Evolutionary conservation across 2,888 invertebrate genomes (phyloP).

Genomic region (Eupeodes latifasciatus): DNA sequence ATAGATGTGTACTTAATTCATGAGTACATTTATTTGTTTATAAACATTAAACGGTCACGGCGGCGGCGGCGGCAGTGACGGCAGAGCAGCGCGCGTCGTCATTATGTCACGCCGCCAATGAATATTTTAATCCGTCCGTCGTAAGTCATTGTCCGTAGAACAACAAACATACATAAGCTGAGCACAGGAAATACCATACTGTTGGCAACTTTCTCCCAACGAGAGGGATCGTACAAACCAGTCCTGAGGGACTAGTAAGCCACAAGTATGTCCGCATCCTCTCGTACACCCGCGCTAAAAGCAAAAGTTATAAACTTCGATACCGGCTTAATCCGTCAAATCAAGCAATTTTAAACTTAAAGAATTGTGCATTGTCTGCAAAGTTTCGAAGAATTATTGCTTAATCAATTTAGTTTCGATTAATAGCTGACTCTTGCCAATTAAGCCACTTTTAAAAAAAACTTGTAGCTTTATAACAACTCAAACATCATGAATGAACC

Average conservation of each 20-base stretch:
- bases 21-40: conserved; percentile 9
- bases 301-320: conserved; percentile 2
- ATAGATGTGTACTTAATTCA: conserved; percentile 9
- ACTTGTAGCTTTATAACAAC: conserved; percentile 25
- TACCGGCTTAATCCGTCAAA: background rate
- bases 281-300: background rate
- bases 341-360: background rate
- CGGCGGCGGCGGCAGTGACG: background rate
- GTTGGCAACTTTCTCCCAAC: conserved; percentile 50
- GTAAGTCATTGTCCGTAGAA: conserved; percentile 16
- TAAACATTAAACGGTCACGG: background rate
- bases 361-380: conserved; percentile 11
- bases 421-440: conserved; percentile 61
- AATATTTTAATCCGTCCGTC: background rate
- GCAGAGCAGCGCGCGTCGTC: too few species aligned
- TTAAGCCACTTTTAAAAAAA: conserved; percentile 62
- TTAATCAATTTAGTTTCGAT: conserved; percentile 61
- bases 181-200: background rate
- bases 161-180: background rate
- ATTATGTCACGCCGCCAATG: too few species aligned
- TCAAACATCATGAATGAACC: conserved; percentile 33
- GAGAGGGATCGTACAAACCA: conserved; percentile 47
- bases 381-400: conserved; percentile 49
- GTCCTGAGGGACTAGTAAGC: conserved; percentile 55
- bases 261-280: background rate